Conservation (phyloP, 2,888 invertebrate genomes). For the Ormyrus pomaceus region DNA sequence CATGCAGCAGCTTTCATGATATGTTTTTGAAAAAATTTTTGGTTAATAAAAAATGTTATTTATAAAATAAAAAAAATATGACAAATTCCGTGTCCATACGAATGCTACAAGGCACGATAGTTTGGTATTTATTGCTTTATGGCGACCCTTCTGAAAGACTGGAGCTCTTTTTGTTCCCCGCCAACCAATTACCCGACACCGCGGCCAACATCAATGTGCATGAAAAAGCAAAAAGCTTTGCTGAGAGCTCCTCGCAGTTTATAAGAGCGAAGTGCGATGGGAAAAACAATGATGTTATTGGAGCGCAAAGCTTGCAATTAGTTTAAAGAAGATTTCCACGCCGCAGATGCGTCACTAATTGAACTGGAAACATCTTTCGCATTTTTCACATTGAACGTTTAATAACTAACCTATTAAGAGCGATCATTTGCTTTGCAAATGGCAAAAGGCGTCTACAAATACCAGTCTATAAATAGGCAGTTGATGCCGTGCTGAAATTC, state of each 20-base stretch:
- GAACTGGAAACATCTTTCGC: conserved; percentile 50
- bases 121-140: conserved; percentile 62
- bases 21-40: neutral
- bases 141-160: conserved; percentile 55
- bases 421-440: conserved; percentile 37
- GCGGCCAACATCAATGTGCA: conserved; percentile 58
- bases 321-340: conserved; percentile 52
- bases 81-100: neutral
- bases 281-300: conserved; percentile 57
- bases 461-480: neutral
- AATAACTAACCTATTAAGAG: conserved; percentile 45
- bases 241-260: conserved; percentile 18
- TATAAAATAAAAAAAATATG: neutral
- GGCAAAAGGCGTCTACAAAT: neutral
- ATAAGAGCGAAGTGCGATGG: conserved; percentile 39
- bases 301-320: conserved; percentile 57
- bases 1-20: neutral
- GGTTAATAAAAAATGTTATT: conserved; percentile 9
- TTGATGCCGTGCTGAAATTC: neutral
- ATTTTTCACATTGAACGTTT: conserved; percentile 43
- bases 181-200: conserved; percentile 58
- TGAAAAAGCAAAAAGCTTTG: conserved; percentile 56
- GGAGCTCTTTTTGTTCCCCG: conserved; percentile 53
- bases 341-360: conserved; percentile 54
- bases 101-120: conserved; percentile 50